Percentiles rank a stretch among this genome's conserved stretches.
phyloP scores from a whole-genome alignment of 92 coral and sea anemone species.

The Phenganax marumi region DNA sequence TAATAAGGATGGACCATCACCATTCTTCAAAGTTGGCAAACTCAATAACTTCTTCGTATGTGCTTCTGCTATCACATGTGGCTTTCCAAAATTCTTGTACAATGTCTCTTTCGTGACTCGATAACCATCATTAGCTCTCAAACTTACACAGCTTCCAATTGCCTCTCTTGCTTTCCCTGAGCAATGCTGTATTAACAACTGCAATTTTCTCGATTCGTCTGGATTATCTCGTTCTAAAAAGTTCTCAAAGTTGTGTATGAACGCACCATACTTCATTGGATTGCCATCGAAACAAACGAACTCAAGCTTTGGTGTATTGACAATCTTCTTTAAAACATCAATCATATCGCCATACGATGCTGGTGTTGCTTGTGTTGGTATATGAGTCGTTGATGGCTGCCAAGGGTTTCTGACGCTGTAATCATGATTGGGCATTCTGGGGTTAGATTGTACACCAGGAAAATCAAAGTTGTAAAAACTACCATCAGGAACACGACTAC shows the following conservation, averaged over 20 bases:
- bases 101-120: slow-evolving; percentile 4
- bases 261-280: no score
- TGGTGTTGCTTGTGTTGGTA: neutral
- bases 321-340: neutral
- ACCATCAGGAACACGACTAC: neutral
- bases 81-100: slow-evolving; percentile 52
- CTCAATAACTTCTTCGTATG: no score
- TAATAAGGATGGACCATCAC: slow-evolving; percentile 47
- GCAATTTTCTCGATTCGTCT: no score
- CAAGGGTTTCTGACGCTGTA: neutral
- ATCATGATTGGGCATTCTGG: neutral
- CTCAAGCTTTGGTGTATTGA: slow-evolving; percentile 54
- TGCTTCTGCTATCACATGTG: slow-evolving; percentile 64
- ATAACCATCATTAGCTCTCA: slow-evolving; percentile 33
- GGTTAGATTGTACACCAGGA: no score
- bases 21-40: no score
- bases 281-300: slow-evolving; percentile 63
- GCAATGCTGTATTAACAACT: no score
- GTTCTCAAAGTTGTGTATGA: no score
- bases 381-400: neutral
- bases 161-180: no score
- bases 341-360: neutral
- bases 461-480: neutral
- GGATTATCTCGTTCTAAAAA: slow-evolving; percentile 52
- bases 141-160: no score